These are phyloP conservation scores for Perccottus glenii DNA, from an alignment of 2,113 vertebrate genomes.

Conservation along the genomic window DNA sequence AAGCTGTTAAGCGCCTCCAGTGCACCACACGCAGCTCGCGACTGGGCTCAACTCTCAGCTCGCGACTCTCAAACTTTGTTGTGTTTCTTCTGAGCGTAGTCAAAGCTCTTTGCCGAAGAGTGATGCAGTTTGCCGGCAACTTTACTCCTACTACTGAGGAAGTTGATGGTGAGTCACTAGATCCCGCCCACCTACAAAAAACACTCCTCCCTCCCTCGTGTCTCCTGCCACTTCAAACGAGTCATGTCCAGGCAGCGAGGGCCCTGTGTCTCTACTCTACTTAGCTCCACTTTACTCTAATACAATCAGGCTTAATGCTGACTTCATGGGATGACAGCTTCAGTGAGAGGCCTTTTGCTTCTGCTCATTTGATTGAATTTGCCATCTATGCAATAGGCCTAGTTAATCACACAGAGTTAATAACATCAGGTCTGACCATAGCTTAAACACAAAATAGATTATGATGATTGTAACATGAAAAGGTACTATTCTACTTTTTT, in stretches of 20 bases:
- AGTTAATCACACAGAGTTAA: neutral
- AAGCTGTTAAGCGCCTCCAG: neutral
- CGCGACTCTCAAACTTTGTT: conserved; percentile 53
- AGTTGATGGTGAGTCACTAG: conserved; percentile 81
- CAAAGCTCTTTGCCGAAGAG: conserved; percentile 53
- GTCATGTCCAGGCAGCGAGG: conserved; percentile 23
- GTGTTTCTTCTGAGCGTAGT: conserved; percentile 42
- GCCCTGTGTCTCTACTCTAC: conserved; percentile 12
- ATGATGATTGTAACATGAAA: too few relatives aligned
- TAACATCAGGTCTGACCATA: too few relatives aligned
- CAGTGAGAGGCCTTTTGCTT: neutral
- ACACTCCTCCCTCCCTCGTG: conserved; percentile 40
- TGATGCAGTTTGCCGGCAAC: conserved; percentile 71
- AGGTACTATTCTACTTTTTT: too few relatives aligned
- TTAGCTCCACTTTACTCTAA: neutral
- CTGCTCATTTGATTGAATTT: neutral
- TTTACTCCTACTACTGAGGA: conserved; percentile 79
- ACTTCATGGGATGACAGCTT: neutral
- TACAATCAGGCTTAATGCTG: neutral
- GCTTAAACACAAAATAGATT: too few relatives aligned
- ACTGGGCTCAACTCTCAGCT: conserved; percentile 34
- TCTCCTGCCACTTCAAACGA: conserved; percentile 50
- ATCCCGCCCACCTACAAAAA: conserved; percentile 71
- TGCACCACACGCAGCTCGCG: conserved; percentile 17
- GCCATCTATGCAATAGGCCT: neutral